These are phyloP conservation scores for Idaea aversata DNA, from an alignment of 2,888 invertebrate species.

Conservation along the genomic window DNA sequence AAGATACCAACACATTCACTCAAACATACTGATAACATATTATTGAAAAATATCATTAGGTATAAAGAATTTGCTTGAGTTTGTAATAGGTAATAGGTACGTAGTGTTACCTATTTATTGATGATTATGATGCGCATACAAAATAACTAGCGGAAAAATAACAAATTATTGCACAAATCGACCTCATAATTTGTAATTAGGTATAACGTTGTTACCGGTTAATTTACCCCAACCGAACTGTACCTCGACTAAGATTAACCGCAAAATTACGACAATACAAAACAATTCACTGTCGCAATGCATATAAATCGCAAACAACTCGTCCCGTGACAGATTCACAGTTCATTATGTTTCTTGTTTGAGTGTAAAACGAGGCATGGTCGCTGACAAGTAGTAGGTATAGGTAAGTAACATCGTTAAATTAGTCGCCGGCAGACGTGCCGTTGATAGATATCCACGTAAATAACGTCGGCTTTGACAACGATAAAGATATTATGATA, in stretches of 20 bases:
- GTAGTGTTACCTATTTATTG: too few species aligned
- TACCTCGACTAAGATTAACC: constrained; percentile 28
- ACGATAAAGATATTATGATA: constrained; percentile 20
- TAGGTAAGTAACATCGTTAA: constrained; percentile 61
- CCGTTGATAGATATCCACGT: constrained; percentile 63
- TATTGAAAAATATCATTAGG: too few species aligned
- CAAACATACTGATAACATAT: too few species aligned
- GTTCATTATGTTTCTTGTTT: constrained; percentile 59
- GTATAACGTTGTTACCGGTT: constrained; percentile 6
- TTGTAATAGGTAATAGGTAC: too few species aligned
- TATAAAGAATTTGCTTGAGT: too few species aligned
- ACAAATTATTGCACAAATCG: not conserved
- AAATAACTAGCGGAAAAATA: not conserved
- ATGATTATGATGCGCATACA: not conserved
- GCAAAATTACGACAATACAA: constrained; percentile 22
- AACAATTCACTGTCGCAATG: constrained; percentile 48
- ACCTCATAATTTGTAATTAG: not conserved
- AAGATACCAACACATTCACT: too few species aligned
- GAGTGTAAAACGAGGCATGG: constrained; percentile 38
- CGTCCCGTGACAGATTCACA: constrained; percentile 69
- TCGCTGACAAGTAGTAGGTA: constrained; percentile 33
- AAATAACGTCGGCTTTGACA: constrained; percentile 64
- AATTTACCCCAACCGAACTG: constrained; percentile 31
- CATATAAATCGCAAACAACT: constrained; percentile 62
- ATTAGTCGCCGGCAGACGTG: constrained; percentile 64